Evolutionary conservation across 2,888 invertebrate species (phyloP).

Genomic region (Sinopyrophorus schimmeli): DNA sequence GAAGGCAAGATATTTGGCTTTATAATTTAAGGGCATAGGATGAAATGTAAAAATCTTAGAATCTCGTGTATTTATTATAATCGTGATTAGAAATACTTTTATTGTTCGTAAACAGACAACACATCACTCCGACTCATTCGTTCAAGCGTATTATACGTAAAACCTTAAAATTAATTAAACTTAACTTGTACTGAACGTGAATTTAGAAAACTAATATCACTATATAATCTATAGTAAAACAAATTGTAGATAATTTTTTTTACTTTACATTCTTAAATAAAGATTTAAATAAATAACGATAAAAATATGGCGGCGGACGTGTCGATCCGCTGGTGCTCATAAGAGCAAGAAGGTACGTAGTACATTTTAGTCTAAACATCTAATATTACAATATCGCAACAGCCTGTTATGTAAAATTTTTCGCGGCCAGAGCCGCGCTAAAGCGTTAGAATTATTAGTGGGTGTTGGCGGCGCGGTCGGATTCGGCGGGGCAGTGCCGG

Average conservation of each 20-base stretch:
- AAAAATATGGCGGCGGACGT: constrained; percentile 38
- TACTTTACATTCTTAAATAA: constrained; percentile 29
- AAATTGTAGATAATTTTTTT: constrained; percentile 30
- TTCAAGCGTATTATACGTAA: constrained; percentile 36
- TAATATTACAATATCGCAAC: constrained; percentile 55
- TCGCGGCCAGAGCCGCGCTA: constrained; percentile 50
- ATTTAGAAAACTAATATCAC: constrained; percentile 47
- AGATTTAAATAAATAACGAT: constrained; percentile 32
- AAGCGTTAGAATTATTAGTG: constrained; percentile 58
- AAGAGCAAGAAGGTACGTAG: constrained; percentile 44
- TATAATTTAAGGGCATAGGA: constrained; percentile 31
- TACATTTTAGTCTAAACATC: constrained; percentile 49
- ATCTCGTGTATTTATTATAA: constrained; percentile 40
- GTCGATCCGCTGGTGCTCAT: constrained; percentile 35
- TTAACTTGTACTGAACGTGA: constrained; percentile 42
- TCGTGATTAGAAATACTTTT: constrained; percentile 35
- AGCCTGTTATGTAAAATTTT: constrained; percentile 56
- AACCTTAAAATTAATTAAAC: constrained; percentile 31
- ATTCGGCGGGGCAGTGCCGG: constrained; percentile 38
- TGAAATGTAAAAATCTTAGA: constrained; percentile 44
- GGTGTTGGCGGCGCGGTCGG: constrained; percentile 32
- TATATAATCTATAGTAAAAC: constrained; percentile 40
- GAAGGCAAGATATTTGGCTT: constrained; percentile 43
- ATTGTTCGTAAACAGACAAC: constrained; percentile 38
- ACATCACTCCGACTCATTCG: constrained; percentile 40